Conservation (phyloP, 1,140 invertebrate species). For the Leptonema lineaticorne region DNA sequence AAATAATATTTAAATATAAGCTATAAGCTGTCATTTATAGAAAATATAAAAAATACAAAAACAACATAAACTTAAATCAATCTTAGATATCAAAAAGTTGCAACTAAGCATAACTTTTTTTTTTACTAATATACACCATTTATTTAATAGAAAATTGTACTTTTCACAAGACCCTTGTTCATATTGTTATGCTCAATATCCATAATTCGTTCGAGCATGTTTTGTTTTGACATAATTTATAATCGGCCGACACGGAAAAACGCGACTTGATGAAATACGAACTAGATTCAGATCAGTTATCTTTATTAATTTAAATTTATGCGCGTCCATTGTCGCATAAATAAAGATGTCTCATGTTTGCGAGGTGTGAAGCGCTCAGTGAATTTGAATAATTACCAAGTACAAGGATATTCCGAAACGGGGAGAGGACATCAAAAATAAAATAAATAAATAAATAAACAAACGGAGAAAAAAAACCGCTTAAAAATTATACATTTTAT, state of each 20-base stretch:
- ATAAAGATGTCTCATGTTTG: conserved; percentile 1
- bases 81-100: no score
- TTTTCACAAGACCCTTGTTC: no score
- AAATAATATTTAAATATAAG: no score
- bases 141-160: no score
- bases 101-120: no score
- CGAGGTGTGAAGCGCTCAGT: conserved; percentile 4
- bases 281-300: conserved; percentile 19
- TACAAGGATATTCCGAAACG: no score
- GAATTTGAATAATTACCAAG: conserved; percentile 7
- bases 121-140: no score
- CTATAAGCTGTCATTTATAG: no score
- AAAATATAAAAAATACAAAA: no score
- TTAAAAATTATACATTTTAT: neutral
- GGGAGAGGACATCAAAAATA: neutral
- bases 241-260: conserved; percentile 17
- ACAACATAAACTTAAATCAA: no score
- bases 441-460: neutral
- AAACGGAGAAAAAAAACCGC: neutral
- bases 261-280: conserved; percentile 11
- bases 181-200: neutral
- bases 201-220: conserved; percentile 14
- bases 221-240: conserved; percentile 18
- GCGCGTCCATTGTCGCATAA: conserved; percentile 2
- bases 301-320: conserved; percentile 20